These are phyloP conservation scores for Paradisaea rubra DNA, from an alignment of 2,113 vertebrate genomes.

Conservation along the genomic window DNA sequence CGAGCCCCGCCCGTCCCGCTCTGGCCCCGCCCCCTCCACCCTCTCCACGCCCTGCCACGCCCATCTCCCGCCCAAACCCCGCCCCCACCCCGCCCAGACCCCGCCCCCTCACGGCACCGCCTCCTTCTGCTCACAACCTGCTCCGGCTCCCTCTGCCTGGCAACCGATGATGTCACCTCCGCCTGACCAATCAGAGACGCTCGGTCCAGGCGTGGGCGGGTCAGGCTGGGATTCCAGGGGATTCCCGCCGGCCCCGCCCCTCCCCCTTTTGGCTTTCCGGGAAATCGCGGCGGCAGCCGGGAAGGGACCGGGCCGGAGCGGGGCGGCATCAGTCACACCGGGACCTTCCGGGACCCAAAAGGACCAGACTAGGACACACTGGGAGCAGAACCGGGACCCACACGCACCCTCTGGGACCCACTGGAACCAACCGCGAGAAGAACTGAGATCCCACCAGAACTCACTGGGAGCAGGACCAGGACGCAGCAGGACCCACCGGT, in stretches of 20 bases:
- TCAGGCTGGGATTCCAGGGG: not conserved
- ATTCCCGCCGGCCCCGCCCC: not conserved
- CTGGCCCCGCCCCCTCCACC: not conserved
- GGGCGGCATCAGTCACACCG: fast-evolving
- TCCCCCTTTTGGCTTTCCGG: not conserved
- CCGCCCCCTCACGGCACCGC: fast-evolving
- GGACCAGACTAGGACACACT: not conserved
- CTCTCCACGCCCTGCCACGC: not conserved
- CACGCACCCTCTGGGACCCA: not conserved
- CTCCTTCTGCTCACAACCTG: fast-evolving
- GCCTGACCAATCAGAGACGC: fast-evolving
- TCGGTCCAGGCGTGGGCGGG: fast-evolving
- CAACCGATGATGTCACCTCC: not conserved
- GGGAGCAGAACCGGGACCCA: not conserved
- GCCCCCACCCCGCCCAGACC: no score
- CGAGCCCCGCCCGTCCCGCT: fast-evolving
- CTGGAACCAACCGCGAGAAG: not conserved
- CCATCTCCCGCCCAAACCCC: no score
- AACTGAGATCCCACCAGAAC: not conserved
- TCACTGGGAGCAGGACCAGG: not conserved
- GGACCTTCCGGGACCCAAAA: not conserved
- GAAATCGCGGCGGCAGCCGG: not conserved
- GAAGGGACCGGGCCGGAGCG: fast-evolving
- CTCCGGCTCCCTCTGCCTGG: not conserved
- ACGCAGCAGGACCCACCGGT: not conserved